Percentiles rank a stretch among this genome's conserved stretches.
phyloP scores from a whole-genome alignment of 2,113 vertebrate species.

The Leucopsar rothschildi region DNA sequence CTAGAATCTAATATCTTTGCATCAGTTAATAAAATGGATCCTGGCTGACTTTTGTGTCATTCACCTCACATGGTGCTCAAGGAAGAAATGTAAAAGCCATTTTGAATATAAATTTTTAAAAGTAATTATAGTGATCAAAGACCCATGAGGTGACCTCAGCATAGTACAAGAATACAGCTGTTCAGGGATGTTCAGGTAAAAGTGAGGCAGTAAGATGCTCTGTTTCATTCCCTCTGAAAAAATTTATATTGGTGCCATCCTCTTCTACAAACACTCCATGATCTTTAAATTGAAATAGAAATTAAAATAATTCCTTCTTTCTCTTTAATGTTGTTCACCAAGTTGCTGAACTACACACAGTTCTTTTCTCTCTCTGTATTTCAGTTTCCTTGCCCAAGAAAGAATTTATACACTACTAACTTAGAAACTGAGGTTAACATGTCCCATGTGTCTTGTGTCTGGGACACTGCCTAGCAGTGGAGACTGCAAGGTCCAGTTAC shows the following conservation, averaged over 20 bases:
- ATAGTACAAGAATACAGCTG: neutral
- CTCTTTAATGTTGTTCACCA: neutral
- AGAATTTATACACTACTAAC: neutral
- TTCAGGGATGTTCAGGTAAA: neutral
- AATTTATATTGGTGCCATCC: neutral
- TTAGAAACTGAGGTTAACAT: neutral
- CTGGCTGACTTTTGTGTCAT: slow-evolving; percentile 4
- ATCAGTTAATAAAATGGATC: slow-evolving; percentile 38
- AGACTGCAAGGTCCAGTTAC: neutral
- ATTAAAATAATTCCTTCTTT: neutral
- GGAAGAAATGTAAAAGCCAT: slow-evolving; percentile 31
- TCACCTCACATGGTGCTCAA: neutral
- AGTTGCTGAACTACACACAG: neutral
- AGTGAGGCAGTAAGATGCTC: neutral
- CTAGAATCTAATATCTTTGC: slow-evolving; percentile 20
- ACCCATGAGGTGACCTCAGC: neutral
- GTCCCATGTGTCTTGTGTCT: neutral
- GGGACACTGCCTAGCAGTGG: neutral
- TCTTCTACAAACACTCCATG: neutral
- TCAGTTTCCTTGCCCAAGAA: neutral
- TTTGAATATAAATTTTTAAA: slow-evolving; percentile 36
- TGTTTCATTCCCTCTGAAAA: neutral
- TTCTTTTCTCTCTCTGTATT: neutral
- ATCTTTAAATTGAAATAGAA: neutral
- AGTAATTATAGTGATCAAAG: neutral